Percentiles rank a stretch among this genome's conserved stretches.
These are phyloP conservation scores for Troides oblongomaculatus DNA, from an alignment of 2,888 invertebrate species.

Conservation along the genomic window DNA sequence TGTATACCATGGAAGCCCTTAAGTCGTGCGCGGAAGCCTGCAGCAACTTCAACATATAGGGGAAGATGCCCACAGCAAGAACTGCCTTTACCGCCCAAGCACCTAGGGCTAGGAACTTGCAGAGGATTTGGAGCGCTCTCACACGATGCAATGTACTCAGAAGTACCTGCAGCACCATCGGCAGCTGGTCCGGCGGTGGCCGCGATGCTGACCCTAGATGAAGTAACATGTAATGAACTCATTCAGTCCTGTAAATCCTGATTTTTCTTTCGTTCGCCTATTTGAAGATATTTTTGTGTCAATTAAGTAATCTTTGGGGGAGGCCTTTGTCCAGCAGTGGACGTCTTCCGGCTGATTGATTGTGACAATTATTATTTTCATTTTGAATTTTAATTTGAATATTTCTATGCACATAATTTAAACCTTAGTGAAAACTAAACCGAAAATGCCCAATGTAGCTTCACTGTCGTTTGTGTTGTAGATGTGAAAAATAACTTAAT, in stretches of 20 bases:
- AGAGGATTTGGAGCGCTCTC: constrained; percentile 95
- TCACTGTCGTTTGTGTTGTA: no score
- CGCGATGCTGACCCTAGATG: constrained; percentile 65
- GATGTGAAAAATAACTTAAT: no score
- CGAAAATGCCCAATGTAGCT: no score
- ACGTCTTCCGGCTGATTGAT: no score
- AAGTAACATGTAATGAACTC: neutral
- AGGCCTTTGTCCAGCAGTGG: no score
- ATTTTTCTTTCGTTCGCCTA: neutral
- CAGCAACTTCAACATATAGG: constrained; percentile 97
- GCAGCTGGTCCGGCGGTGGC: constrained; percentile 96
- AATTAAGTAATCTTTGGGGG: no score
- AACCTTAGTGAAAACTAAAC: no score
- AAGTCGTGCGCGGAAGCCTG: constrained; percentile 97
- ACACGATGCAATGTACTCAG: constrained; percentile 89
- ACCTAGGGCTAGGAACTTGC: constrained; percentile 96
- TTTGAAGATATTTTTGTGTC: neutral
- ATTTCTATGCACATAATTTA: no score
- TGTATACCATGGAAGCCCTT: constrained; percentile 95
- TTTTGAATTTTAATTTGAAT: no score
- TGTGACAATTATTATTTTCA: no score
- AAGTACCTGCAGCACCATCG: constrained; percentile 96
- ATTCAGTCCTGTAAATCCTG: no score
- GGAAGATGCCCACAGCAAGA: constrained; percentile 98
- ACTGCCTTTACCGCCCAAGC: constrained; percentile 94